Percentiles rank a stretch among this genome's conserved stretches.
Conservation (phyloP, 2,797 vertebrate species). For the Helostoma temminkii region DNA sequence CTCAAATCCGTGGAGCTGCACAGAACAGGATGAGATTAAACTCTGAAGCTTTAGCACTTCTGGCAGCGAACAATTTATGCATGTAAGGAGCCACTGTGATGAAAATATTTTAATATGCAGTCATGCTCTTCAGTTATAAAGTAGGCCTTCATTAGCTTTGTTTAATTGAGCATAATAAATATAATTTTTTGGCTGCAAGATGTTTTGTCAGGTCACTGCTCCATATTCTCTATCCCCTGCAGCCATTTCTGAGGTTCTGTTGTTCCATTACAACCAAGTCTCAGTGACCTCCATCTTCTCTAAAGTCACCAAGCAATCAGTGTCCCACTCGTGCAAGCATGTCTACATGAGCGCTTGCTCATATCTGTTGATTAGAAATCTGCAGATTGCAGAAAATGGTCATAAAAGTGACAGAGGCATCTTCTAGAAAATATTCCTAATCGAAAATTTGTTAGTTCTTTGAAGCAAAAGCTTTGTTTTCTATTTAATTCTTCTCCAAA, state of each 20-base stretch:
- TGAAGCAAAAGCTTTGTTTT: constrained; percentile 21
- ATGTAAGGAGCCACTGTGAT: not conserved
- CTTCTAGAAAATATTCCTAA: constrained; percentile 29
- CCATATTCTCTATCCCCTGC: constrained; percentile 6
- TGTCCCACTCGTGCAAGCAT: constrained; percentile 20
- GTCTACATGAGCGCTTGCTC: constrained; percentile 30
- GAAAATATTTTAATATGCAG: not conserved
- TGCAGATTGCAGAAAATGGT: constrained; percentile 24
- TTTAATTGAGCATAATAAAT: constrained; percentile 1
- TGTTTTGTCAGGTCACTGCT: constrained; percentile 37
- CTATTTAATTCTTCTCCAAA: not conserved
- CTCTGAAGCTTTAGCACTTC: constrained; percentile 18
- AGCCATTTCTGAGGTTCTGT: constrained; percentile 17
- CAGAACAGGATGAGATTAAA: constrained; percentile 44
- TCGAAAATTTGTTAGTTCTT: constrained; percentile 29
- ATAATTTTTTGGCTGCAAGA: constrained; percentile 9
- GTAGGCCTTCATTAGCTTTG: not conserved
- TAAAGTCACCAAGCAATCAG: constrained; percentile 60
- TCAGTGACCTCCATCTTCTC: constrained; percentile 53
- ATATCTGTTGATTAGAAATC: constrained; percentile 42
- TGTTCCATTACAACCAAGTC: constrained; percentile 37
- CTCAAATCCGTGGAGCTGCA: constrained; percentile 34
- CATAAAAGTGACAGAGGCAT: constrained; percentile 14
- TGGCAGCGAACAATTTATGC: too few relatives aligned
- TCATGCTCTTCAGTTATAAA: not conserved